Evolutionary conservation across 2,113 vertebrate species (phyloP), one percentile per base, ranked within the genome.

Genomic region (Oophaga pumilio): DNA sequence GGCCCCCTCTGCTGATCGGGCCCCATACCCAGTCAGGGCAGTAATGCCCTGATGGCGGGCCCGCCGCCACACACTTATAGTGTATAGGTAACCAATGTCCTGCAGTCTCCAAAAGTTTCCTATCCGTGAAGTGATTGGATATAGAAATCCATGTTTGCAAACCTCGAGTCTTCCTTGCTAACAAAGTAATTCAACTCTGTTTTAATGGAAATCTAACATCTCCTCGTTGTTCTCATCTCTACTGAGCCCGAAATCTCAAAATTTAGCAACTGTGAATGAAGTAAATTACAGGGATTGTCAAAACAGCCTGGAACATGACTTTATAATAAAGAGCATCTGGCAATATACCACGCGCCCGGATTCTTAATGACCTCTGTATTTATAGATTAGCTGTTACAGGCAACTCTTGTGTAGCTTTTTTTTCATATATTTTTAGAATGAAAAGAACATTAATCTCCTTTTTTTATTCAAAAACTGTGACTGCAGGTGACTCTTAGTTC

Each of bases 241-340:
- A n/a, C n/a, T 20, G 20, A 12, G 52, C 43, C 22, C 52, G 49
- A 24, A 24, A 15, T 64, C 60, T n/a, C 53, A 50, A 66, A 52
- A 60, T 62, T 1, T 83, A 50, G 64, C n/a, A 69, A 69, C 43
- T 83, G 81, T 83, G 81, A 83, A 83, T 83, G 9, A 68, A n/a
- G 7, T 13, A 11, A n/a, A 82, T 57, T 62, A 56, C 79, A 82
- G 81, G 49, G 60, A 69, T 83, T 59, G 14, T n/a, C 60, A 8
- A n/a, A n/a, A 50, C 22, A 15, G 53, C 57, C 26, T 53, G 13
- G 20, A n/a, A 24, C 24, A 66, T 56, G 13, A 33, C 49, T 49
- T 50, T n/a, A 49, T 66, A 24, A 52, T 83, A 52, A 83, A 26
- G 62, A n/a, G n/a, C n/a, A n/a, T n/a, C n/a, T n/a, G n/a, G n/a